A percentile compares a stretch with the other conserved stretches of the same genome.
Conservation (phyloP, 1,140 invertebrate genomes). For the Lucilia cuprina region DNA sequence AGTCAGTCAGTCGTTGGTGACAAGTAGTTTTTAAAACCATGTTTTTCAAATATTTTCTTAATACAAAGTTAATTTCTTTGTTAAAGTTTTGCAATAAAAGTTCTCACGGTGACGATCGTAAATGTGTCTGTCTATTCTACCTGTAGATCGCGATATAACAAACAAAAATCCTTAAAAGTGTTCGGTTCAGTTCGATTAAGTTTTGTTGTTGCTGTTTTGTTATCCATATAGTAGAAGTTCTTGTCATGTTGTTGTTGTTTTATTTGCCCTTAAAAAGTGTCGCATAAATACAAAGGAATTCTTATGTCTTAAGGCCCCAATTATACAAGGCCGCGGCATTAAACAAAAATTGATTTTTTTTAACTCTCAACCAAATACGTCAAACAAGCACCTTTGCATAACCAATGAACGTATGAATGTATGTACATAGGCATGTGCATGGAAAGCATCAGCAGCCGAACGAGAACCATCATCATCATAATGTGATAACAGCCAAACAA, state of each 20-base stretch:
- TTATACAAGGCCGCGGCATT: constrained; percentile 42
- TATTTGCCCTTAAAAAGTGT: constrained; percentile 6
- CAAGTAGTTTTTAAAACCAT: neutral
- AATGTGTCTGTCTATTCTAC: neutral
- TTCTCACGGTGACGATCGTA: neutral
- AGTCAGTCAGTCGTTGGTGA: neutral
- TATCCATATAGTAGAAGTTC: neutral
- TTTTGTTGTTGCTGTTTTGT: neutral
- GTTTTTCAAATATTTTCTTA: neutral
- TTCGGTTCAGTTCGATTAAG: neutral
- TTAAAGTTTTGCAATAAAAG: neutral
- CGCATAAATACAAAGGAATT: constrained; percentile 39
- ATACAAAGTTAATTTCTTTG: neutral
- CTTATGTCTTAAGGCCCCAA: constrained; percentile 42
- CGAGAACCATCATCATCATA: neutral
- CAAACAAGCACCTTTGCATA: constrained; percentile 24
- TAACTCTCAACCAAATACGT: neutral
- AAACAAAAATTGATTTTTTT: constrained; percentile 34
- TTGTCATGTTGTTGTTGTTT: neutral
- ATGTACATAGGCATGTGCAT: neutral
- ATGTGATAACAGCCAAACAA: neutral
- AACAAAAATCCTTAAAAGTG: neutral
- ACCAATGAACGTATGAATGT: neutral
- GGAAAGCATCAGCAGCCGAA: neutral
- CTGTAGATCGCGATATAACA: neutral